A percentile compares a stretch with the other conserved stretches of the same genome.
phyloP scores from a whole-genome alignment of 2,797 vertebrate species.

The Lacerta viridis region DNA sequence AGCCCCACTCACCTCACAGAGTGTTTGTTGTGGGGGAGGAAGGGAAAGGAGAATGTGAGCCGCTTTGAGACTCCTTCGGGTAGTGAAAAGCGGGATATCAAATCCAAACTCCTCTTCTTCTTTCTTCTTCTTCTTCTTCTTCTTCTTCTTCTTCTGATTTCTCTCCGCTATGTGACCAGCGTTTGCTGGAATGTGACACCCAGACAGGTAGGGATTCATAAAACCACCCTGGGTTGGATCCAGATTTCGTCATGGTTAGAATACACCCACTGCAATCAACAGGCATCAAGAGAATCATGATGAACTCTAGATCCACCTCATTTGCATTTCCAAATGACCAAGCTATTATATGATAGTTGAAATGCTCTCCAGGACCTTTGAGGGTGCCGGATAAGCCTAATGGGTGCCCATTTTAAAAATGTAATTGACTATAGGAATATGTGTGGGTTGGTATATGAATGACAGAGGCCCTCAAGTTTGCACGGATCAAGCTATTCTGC shows the following conservation, averaged over 20 bases:
- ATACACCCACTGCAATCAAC: too few relatives aligned
- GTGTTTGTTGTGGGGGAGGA: too few relatives aligned
- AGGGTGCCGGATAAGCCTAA: background rate
- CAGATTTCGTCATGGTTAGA: too few relatives aligned
- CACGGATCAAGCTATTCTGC: background rate
- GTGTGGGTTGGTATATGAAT: too few relatives aligned
- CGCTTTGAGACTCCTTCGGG: too few relatives aligned
- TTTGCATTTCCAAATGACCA: background rate
- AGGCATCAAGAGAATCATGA: too few relatives aligned
- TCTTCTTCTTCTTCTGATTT: background rate
- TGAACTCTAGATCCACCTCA: too few relatives aligned
- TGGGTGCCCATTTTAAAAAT: background rate
- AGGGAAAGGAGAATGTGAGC: too few relatives aligned
- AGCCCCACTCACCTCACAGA: too few relatives aligned
- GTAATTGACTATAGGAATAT: background rate
- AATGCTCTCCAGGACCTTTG: background rate
- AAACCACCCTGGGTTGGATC: background rate
- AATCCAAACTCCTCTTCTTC: too few relatives aligned
- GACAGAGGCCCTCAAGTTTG: background rate
- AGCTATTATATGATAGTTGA: background rate
- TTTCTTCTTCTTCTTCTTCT: too few relatives aligned
- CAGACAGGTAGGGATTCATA: background rate
- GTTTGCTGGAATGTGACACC: background rate
- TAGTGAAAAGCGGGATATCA: too few relatives aligned
- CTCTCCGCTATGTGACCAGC: background rate